Conservation (phyloP, 2,888 invertebrate species). For the Tiphia femorata region DNA sequence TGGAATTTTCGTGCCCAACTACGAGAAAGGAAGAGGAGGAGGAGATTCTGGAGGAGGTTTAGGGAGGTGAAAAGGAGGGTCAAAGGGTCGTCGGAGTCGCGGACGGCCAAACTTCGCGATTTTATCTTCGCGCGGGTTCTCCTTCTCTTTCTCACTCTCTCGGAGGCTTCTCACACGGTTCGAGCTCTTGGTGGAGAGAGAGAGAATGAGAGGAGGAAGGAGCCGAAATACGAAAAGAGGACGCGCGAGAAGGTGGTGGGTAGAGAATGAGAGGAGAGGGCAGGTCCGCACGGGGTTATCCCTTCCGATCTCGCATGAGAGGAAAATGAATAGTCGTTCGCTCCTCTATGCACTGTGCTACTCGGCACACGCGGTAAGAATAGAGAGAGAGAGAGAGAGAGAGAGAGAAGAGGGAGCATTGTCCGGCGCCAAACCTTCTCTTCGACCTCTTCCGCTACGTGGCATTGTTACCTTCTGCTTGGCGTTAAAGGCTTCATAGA, state of each 20-base stretch:
- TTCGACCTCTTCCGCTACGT: slow-evolving; percentile 24
- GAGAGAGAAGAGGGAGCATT: slow-evolving; percentile 50
- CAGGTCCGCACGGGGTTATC: slow-evolving; percentile 52
- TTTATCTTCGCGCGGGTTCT: slow-evolving; percentile 22
- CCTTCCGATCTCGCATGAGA: slow-evolving; percentile 39
- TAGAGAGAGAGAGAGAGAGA: too few relatives aligned
- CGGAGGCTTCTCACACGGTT: too few relatives aligned
- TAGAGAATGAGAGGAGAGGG: neutral
- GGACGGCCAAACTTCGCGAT: slow-evolving; percentile 13
- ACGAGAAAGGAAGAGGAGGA: too few relatives aligned
- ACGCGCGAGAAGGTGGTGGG: neutral
- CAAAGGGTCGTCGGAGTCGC: slow-evolving; percentile 4
- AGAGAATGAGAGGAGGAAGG: neutral
- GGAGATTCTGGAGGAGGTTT: too few relatives aligned
- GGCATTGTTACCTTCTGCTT: too few relatives aligned
- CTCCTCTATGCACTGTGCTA: too few relatives aligned
- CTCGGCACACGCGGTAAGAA: too few relatives aligned
- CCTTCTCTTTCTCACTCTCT: too few relatives aligned
- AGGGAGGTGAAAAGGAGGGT: too few relatives aligned
- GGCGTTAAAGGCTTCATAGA: slow-evolving; percentile 57
- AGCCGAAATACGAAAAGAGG: neutral
- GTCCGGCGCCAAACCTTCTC: slow-evolving; percentile 42
- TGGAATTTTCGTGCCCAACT: too few relatives aligned
- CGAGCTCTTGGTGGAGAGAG: neutral
- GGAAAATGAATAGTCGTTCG: slow-evolving; percentile 58